phyloP scores from a whole-genome alignment of 1,140 invertebrate genomes.

The Cyclina sinensis region DNA sequence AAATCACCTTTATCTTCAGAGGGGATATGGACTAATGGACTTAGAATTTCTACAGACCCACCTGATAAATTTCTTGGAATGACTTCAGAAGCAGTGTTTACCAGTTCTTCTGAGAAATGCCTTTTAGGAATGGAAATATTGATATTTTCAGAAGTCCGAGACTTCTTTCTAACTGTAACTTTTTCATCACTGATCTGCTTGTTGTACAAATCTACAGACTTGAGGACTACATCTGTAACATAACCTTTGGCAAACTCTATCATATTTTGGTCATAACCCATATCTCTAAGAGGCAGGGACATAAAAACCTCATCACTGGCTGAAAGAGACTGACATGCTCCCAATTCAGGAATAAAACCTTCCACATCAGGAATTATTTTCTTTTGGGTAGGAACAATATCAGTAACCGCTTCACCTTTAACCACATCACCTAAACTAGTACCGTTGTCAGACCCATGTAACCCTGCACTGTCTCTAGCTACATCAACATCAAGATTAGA shows the following conservation, averaged over 20 bases:
- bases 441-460: not conserved
- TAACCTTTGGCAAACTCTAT: constrained; percentile 54
- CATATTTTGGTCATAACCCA: constrained; percentile 14
- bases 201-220: constrained; percentile 38
- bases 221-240: constrained; percentile 46
- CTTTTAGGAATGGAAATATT: constrained; percentile 46
- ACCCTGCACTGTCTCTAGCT: not conserved
- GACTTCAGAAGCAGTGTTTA: not conserved
- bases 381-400: not conserved
- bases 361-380: not conserved
- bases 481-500: not conserved
- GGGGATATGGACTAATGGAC: not conserved
- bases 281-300: not conserved
- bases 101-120: constrained; percentile 41
- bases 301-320: constrained; percentile 49
- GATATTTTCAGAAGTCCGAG: constrained; percentile 26
- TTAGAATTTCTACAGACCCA: constrained; percentile 54
- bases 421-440: not conserved
- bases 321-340: not conserved
- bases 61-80: constrained; percentile 10
- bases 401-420: not conserved
- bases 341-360: not conserved
- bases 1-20: constrained; percentile 20
- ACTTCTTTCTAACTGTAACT: constrained; percentile 24
- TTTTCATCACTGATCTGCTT: constrained; percentile 31